These are phyloP conservation scores for Paramisgurnus dabryanus DNA, from an alignment of 2,113 vertebrate species.

Conservation along the genomic window DNA sequence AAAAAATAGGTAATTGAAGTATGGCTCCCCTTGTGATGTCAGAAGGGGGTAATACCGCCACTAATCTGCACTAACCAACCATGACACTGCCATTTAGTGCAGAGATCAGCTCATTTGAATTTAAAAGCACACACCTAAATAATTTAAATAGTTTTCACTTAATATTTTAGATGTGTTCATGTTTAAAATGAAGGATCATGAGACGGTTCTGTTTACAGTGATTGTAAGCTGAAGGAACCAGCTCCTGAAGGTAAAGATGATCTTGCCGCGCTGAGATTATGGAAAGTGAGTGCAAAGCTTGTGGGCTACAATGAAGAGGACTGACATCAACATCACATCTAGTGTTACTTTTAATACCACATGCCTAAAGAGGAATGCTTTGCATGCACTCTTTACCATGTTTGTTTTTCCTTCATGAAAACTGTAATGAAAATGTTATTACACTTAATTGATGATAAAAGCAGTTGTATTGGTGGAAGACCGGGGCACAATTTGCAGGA, in stretches of 20 bases:
- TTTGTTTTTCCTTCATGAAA: background rate
- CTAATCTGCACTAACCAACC: too few species aligned
- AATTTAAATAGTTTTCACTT: background rate
- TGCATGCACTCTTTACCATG: background rate
- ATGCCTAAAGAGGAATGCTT: constrained; percentile 10
- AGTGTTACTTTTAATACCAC: constrained; percentile 12
- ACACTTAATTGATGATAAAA: background rate
- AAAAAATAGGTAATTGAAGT: too few species aligned
- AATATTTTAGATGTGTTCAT: background rate
- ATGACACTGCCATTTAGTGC: too few species aligned
- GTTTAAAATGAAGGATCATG: background rate
- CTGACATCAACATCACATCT: constrained; percentile 16
- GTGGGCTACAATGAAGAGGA: constrained; percentile 47
- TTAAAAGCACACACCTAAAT: background rate
- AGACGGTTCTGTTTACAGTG: constrained; percentile 40
- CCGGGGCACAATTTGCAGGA: too few species aligned
- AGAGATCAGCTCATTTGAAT: too few species aligned
- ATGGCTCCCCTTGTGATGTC: too few species aligned
- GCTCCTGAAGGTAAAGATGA: constrained; percentile 56
- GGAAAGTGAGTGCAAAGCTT: constrained; percentile 56
- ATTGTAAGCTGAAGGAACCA: constrained; percentile 55
- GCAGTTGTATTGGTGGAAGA: too few species aligned
- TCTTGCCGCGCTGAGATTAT: constrained; percentile 51
- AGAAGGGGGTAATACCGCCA: too few species aligned
- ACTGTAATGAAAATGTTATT: background rate